Conservation (phyloP, 37 sponge, comb jelly and placozoan genomes). For the Cladorhizidae sp. region DNA sequence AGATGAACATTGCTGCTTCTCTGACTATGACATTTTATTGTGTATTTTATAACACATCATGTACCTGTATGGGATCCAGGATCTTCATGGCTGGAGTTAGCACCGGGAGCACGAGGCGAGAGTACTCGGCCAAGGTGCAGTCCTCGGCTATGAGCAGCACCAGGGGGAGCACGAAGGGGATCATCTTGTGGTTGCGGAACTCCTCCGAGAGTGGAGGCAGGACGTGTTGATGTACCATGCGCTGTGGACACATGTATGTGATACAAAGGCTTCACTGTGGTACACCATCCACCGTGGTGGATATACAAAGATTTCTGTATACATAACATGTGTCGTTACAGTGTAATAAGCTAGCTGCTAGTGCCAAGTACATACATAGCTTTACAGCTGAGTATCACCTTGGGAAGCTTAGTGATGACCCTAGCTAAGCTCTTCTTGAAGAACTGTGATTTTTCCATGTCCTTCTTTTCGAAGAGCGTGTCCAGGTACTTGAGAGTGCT, state of each 20-base stretch:
- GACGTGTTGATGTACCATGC: conserved; percentile 63
- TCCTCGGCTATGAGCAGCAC: conserved; percentile 81
- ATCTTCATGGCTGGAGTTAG: conserved; percentile 67
- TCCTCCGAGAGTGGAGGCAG: conserved; percentile 69
- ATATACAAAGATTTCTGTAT: no score
- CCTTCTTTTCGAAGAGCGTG: conserved; percentile 64
- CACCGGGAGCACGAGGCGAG: conserved; percentile 50
- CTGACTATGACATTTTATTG: no score
- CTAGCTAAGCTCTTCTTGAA: conserved; percentile 77
- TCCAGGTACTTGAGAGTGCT: conserved; percentile 74
- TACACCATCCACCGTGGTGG: no score
- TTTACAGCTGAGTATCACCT: no score
- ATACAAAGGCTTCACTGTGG: no score
- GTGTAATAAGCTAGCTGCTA: no score
- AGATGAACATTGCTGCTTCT: no score
- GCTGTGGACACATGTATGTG: conserved; percentile 21
- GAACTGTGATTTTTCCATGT: conserved; percentile 86
- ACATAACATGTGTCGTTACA: no score
- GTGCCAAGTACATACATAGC: not conserved
- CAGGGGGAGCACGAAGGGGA: conserved; percentile 83
- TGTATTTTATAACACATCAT: no score
- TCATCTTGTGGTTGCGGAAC: conserved; percentile 79
- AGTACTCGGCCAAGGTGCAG: conserved; percentile 67
- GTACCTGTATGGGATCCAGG: conserved; percentile 85
- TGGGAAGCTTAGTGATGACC: conserved; percentile 60